Base-by-base conservation (phyloP, 2,888 invertebrate species). In the Arctia plantaginis region DNA sequence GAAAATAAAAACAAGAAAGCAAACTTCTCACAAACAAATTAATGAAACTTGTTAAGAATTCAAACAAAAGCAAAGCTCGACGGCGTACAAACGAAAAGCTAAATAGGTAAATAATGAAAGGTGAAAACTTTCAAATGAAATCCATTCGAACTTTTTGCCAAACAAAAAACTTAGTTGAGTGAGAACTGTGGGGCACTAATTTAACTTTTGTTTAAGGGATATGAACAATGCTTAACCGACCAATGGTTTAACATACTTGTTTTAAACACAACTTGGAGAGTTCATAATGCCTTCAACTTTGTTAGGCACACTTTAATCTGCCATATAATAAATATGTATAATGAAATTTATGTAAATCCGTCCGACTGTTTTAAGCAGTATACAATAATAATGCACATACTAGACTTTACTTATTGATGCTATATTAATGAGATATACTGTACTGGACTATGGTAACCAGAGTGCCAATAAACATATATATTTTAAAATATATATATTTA, bases 81-180 rank as follows among this genome's bases (percentile, higher is more conserved):
- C 64, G 71, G 70, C 33, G 86, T 90, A 91, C 89, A 91, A 92
- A 90, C 84, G 87, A 88, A 88, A 89, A 90, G 88, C 86, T 85
- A 90, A 92, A 91, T 89, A 91, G 87, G 91, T 89, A 89, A 90
- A 92, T 92, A 93, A 91, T 91, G 89, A 89, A 88, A 90, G 88
- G 89, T 86, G 84, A 86, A 87, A 93, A 93, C 89, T 94, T 93
- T 87, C 83, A 87, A 92, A 92, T 90, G 87, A 92, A 85, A 90
- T 90, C 88, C 89, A 91, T 92, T 89, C 87, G 88, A 93, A 92
- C 87, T 93, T 92, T 89, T 87, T 87, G 85, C 88, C 84, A 87
- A 88, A 89, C 90, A 86, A 87, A 55, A 87, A 91, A 91, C 83
- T 91, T 88, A 85, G 87, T 87, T 87, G 83, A 81, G 83, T 77